Base-by-base conservation (phyloP, 2,888 invertebrate genomes). In the Drosophila nr. medialis region DNA sequence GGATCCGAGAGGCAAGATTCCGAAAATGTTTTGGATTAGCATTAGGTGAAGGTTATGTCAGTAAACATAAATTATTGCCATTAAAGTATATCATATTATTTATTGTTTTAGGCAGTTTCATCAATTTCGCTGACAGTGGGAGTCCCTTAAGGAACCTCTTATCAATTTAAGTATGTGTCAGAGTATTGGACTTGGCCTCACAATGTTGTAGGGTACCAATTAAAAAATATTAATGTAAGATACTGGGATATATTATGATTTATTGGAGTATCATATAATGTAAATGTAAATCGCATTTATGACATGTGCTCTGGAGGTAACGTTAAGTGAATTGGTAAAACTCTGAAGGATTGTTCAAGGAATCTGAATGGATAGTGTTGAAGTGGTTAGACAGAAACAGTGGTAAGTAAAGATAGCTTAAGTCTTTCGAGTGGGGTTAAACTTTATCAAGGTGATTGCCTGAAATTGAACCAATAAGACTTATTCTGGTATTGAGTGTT, bases 1-100 rank as follows among this genome's bases (percentile, higher is more conserved):
- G 10, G 13, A 8, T 48, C 32, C 18, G 36, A 18, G 15, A 2
- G 4, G 11, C 18, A 24, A 40, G 11, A 11, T n/a, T 6, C 36
- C 7, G n/a, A 49, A 40, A 50, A 18, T 21, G 50, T 8, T 24
- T 4, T 6, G 36, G 24, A 66, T 48, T 64, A 30, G 5, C 13
- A 4, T 13, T 10, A 8, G 27, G 10, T 27, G 21, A 2, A 24
- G 40, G 21, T 50, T 13, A 2, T 32, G 21, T 38, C 38, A 18
- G 60, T 36, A 30, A 51, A 51, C 45, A 67, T 45, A 58, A 56
- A 36, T 67, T 45, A 58, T 51, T 50, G n/a, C 36, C 18, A 45
- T 45, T 18, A 45, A 38, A 13, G 36, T 38, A 4, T 34, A 40
- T 56, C 24, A 36, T 27, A 27, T 11, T 5, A 29, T 36, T 64